A percentile compares a stretch with the other conserved stretches of the same genome.
Conservation (phyloP, 2,797 vertebrate species). For the Pseudomugil tenellus region DNA sequence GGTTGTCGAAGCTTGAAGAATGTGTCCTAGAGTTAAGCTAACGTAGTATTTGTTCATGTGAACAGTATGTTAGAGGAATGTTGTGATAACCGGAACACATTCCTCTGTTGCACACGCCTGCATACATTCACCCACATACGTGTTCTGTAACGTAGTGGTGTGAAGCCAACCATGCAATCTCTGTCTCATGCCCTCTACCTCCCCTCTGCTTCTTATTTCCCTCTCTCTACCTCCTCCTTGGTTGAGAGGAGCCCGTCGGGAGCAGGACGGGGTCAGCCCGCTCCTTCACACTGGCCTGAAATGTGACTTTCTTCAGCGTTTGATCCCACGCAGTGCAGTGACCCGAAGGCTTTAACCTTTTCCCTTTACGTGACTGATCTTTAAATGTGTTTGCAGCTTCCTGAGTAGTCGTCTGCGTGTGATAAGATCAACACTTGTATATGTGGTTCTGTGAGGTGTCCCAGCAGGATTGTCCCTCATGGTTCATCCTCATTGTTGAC, state of each 20-base stretch:
- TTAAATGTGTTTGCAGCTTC: neutral
- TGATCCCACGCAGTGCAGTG: too few relatives aligned
- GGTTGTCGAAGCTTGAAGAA: neutral
- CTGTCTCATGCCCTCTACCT: neutral
- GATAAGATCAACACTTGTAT: conserved; percentile 12
- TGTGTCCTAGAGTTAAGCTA: neutral
- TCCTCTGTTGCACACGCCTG: conserved; percentile 3
- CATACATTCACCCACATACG: neutral
- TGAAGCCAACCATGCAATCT: conserved; percentile 34
- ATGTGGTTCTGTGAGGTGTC: conserved; percentile 12
- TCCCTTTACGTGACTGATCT: conserved; percentile 9
- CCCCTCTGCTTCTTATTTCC: conserved; percentile 6
- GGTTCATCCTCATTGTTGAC: conserved; percentile 7
- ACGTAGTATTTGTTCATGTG: conserved; percentile 8
- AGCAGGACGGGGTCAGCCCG: conserved; percentile 30
- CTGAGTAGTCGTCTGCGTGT: neutral
- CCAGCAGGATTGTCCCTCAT: conserved; percentile 29
- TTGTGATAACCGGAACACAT: conserved; percentile 34
- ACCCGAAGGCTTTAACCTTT: conserved; percentile 31
- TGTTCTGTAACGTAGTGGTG: conserved; percentile 16
- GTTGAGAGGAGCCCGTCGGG: conserved; percentile 15
- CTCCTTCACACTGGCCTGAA: conserved; percentile 12
- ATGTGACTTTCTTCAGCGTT: neutral
- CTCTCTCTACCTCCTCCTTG: conserved; percentile 26
- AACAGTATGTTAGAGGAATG: conserved; percentile 14